Evolutionary conservation across 2,888 invertebrate genomes (phyloP), one percentile per base, ranked within the genome.

Genomic region (Eupithecia centaureata): DNA sequence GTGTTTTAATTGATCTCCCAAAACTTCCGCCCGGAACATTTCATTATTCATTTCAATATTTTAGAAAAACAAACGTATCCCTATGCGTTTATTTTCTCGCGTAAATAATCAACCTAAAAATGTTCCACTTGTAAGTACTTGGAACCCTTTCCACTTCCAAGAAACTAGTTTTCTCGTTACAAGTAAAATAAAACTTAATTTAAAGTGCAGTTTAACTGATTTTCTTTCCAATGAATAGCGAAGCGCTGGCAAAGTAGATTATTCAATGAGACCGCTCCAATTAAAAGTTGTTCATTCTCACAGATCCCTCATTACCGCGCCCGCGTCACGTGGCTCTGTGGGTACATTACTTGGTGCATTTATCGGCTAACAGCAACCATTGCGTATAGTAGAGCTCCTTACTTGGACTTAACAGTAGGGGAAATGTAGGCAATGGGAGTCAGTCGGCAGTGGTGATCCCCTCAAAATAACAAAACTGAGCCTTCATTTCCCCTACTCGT

Each of bases 131-230:
- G 18, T 22, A 22, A 38, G 38, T 27, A 30, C 38, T 56, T 15
- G 35, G 42, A 64, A 58, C 33, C 33, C 47, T 47, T 65, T 42
- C 25, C 61, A 38, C 61, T 57, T 57, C 27, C 56, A n/a, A 25
- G 35, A 52, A 59, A 63, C 42, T 42, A 18, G 67, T 67, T 60
- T 54, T 54, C 63, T 60, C 62, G 60, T 63, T 62, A 65, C 59
- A 61, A 57, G 57, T 59, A 22, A 38, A 64, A 57, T 68, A 64
- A 57, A 68, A 68, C 64, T 68, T 68, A 18, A 54, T 60, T 60
- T 63, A 58, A 62, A 64, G 64, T 64, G 64, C 68, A 68, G 61
- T 60, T 68, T 58, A 64, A 64, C 57, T 68, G 18, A 57, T 64
- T 64, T 64, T 57, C 56, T 47, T 64, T 61, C 32, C 54, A 67